Conservation (phyloP, 2,113 vertebrate species). For the Apteryx mantelli region DNA sequence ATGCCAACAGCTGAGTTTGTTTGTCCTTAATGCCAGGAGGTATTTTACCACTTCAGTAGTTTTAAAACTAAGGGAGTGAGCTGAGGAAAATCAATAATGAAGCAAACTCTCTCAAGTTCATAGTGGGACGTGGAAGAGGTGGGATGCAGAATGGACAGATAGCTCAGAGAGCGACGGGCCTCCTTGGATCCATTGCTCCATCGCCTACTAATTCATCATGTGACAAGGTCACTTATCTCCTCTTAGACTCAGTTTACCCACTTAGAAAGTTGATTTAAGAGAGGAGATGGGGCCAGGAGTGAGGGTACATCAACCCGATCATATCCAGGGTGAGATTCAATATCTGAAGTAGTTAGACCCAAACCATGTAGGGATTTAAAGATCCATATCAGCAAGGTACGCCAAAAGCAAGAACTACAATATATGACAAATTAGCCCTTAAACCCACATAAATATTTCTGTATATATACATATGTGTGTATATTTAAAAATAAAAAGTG, state of each 20-base stretch:
- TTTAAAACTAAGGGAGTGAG: background rate
- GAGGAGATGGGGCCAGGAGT: no score
- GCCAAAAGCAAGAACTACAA: background rate
- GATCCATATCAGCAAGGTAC: background rate
- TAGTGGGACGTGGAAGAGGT: background rate
- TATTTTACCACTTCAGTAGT: background rate
- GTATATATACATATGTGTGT: background rate
- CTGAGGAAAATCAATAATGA: slow-evolving; percentile 4
- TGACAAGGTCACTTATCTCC: background rate
- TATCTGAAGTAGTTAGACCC: background rate
- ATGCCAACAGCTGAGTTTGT: background rate
- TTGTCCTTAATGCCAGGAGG: background rate
- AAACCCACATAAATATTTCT: background rate
- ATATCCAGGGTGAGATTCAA: background rate
- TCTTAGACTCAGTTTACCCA: background rate
- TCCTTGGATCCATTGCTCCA: fast-evolving
- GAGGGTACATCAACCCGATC: background rate
- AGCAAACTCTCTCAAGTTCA: background rate
- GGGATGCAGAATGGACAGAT: background rate
- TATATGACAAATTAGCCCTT: background rate
- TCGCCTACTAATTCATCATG: background rate
- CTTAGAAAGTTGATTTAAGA: background rate
- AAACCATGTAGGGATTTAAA: fast-evolving
- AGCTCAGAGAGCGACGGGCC: background rate
- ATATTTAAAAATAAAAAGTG: background rate